Conservation (phyloP, 2,888 invertebrate genomes). For the Drosophila suboccidentalis region DNA sequence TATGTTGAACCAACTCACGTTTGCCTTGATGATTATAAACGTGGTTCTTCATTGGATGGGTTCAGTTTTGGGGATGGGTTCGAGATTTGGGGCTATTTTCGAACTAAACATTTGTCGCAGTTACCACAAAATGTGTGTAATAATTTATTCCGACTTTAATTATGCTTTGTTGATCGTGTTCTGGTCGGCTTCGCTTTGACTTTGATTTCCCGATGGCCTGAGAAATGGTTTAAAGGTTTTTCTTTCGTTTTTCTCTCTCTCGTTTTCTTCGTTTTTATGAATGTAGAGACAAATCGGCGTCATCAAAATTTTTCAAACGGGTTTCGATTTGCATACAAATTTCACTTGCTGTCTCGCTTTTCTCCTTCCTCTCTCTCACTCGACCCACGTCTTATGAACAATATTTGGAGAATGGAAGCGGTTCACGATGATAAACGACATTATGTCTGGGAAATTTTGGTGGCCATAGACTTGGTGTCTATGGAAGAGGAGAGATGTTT, state of each 20-base stretch:
- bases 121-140: conserved; percentile 66
- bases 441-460: conserved; percentile 35
- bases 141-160: conserved; percentile 80
- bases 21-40: conserved; percentile 48
- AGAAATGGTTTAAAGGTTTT: conserved; percentile 33
- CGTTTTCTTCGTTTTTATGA: conserved; percentile 57
- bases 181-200: conserved; percentile 47
- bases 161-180: conserved; percentile 59
- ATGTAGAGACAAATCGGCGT: conserved; percentile 84
- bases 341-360: conserved; percentile 56
- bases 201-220: conserved; percentile 41
- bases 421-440: conserved; percentile 63
- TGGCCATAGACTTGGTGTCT: conserved; percentile 62
- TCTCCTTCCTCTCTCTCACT: conserved; percentile 1
- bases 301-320: conserved; percentile 78
- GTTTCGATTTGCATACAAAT: conserved; percentile 75
- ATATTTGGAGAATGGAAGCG: conserved; percentile 26
- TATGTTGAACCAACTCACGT: conserved; percentile 41
- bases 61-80: conserved; percentile 24
- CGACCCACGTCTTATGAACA: conserved; percentile 17
- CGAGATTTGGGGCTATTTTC: not conserved
- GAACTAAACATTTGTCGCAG: conserved; percentile 61
- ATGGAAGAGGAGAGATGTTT: not conserved
- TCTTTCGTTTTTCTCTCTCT: conserved; percentile 6
- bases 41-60: conserved; percentile 22